Conservation (phyloP, 2,113 vertebrate species). For the Trinectes maculatus region DNA sequence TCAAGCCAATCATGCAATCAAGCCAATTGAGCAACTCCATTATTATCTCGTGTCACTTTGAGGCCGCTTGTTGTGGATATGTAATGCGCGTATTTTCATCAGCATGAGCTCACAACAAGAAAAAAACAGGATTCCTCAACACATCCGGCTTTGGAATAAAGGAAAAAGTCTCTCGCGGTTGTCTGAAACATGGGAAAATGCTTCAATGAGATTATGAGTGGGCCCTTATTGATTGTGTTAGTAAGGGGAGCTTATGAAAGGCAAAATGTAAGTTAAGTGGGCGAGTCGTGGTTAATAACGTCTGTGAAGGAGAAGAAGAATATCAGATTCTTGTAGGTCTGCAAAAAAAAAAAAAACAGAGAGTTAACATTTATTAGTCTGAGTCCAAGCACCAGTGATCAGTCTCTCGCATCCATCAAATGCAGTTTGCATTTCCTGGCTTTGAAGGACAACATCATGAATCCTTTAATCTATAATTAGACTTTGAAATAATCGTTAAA, state of each 20-base stretch:
- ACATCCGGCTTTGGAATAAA: background rate
- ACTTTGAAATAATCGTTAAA: too few relatives aligned
- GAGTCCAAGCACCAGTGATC: constrained; percentile 28
- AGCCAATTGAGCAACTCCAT: background rate
- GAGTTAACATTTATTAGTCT: constrained; percentile 9
- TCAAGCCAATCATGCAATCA: too few relatives aligned
- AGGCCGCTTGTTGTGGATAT: background rate
- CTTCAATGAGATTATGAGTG: background rate
- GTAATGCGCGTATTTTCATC: background rate
- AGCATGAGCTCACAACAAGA: background rate
- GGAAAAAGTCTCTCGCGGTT: background rate
- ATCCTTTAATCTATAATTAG: constrained; percentile 32
- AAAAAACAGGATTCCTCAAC: background rate
- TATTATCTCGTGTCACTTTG: background rate
- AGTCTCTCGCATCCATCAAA: constrained; percentile 15
- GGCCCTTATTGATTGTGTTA: constrained; percentile 9
- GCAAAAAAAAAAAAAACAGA: too few relatives aligned
- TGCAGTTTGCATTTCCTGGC: constrained; percentile 28
- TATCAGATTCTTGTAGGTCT: background rate
- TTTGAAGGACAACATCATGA: constrained; percentile 18
- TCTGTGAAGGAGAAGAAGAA: constrained; percentile 22
- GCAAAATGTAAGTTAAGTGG: constrained; percentile 7
- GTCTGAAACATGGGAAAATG: background rate
- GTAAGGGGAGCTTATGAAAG: constrained; percentile 22
- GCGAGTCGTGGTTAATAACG: constrained; percentile 6